Percentiles rank a stretch among this genome's conserved stretches.
These are phyloP conservation scores for Solea solea DNA, from an alignment of 2,113 vertebrate genomes.

Conservation along the genomic window DNA sequence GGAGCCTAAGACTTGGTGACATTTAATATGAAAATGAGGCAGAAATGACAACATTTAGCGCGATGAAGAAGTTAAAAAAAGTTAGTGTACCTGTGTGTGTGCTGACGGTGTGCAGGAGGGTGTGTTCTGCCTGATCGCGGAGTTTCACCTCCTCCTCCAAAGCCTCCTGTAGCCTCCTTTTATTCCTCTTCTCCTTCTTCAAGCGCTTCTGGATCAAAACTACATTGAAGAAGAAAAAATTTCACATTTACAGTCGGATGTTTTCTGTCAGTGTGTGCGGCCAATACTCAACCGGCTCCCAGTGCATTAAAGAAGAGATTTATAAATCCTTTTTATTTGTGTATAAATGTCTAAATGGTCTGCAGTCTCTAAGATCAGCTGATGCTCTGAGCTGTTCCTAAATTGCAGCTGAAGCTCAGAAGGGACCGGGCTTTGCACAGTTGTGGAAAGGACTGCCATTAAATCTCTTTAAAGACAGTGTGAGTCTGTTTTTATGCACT, in stretches of 20 bases:
- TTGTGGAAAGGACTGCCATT: too few species aligned
- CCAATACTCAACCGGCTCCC: too few species aligned
- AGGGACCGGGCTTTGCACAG: too few species aligned
- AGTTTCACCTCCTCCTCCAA: constrained; percentile 79
- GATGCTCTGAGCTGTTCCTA: too few species aligned
- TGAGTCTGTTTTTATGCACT: too few species aligned
- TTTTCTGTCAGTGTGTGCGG: too few species aligned
- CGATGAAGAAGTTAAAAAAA: constrained; percentile 8
- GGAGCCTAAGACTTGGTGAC: constrained; percentile 54
- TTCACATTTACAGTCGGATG: neutral
- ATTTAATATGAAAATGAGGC: constrained; percentile 62
- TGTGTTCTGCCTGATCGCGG: constrained; percentile 78
- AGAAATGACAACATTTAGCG: neutral
- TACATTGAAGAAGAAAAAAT: constrained; percentile 17
- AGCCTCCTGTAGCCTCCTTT: constrained; percentile 79
- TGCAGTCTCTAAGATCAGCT: too few species aligned
- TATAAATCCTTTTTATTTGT: too few species aligned
- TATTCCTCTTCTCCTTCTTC: constrained; percentile 80
- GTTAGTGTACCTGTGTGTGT: constrained; percentile 64
- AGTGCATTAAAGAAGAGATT: too few species aligned
- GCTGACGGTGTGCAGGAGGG: constrained; percentile 68
- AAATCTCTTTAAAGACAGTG: too few species aligned
- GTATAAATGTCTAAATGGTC: too few species aligned
- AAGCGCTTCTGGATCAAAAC: constrained; percentile 79
- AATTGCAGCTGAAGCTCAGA: too few species aligned